Conservation (phyloP, 2,888 invertebrate genomes). For the Cephus spinipes region DNA sequence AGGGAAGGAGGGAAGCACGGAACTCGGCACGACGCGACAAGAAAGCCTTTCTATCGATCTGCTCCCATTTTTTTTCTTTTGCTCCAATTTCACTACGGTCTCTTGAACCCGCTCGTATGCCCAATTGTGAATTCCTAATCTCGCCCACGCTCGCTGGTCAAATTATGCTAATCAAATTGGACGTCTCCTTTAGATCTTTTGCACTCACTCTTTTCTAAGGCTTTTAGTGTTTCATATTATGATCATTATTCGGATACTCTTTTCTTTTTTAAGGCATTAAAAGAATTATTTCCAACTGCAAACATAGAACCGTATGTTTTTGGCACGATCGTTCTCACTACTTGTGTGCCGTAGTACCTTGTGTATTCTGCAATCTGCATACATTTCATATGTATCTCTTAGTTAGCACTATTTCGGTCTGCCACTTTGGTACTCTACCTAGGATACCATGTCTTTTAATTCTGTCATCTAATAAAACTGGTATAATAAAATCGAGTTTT, state of each 20-base stretch:
- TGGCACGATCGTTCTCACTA: background rate
- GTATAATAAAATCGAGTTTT: background rate
- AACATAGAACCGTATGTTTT: background rate
- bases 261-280: background rate
- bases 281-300: background rate
- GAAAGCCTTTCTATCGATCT: slow-evolving; percentile 4
- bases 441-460: background rate
- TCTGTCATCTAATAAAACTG: background rate
- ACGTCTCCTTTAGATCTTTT: background rate
- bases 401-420: background rate
- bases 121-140: background rate
- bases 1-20: background rate
- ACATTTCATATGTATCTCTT: background rate
- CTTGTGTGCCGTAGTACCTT: background rate
- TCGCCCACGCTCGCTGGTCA: background rate
- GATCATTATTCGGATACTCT: background rate
- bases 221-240: background rate
- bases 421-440: background rate
- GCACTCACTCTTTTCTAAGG: background rate
- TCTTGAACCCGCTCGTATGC: background rate
- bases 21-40: background rate
- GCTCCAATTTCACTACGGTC: background rate
- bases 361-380: background rate
- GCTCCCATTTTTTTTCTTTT: slow-evolving; percentile 6
- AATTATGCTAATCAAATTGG: background rate